Evolutionary conservation across 2,113 vertebrate genomes (phyloP).

Genomic region (Ptilorrhoa leucosticta): DNA sequence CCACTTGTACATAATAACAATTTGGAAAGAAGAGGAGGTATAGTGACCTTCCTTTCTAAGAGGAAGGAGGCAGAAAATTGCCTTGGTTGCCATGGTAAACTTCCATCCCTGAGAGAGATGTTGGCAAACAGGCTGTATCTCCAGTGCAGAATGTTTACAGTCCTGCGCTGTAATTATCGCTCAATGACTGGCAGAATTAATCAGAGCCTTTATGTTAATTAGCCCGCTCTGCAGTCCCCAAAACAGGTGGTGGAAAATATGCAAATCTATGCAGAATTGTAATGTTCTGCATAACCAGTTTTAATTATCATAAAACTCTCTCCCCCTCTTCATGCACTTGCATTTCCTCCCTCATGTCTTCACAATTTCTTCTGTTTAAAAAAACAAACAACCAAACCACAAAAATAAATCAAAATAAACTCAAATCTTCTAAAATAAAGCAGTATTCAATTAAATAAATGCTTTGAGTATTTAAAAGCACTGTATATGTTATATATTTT

Average conservation of each 20-base stretch:
- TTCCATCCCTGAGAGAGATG: constrained; percentile 78
- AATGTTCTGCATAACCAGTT: constrained; percentile 89
- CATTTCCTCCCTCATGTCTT: constrained; percentile 55
- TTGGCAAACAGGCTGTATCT: constrained; percentile 82
- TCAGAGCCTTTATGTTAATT: constrained; percentile 98
- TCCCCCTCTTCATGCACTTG: constrained; percentile 63
- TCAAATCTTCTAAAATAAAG: background rate
- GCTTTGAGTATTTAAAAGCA: background rate
- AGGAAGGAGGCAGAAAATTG: constrained; percentile 76
- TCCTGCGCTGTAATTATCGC: constrained; percentile 82
- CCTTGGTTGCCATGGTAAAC: constrained; percentile 83
- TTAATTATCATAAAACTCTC: constrained; percentile 91
- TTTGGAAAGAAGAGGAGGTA: constrained; percentile 66
- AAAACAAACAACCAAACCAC: background rate
- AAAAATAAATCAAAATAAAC: background rate
- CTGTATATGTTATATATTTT: background rate
- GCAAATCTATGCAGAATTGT: constrained; percentile 99
- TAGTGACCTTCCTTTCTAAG: constrained; percentile 76
- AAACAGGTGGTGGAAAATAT: constrained; percentile 99
- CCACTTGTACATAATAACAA: constrained; percentile 62
- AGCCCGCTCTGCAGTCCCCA: constrained; percentile 89
- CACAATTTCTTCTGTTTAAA: constrained; percentile 42
- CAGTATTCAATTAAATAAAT: background rate
- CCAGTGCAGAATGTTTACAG: constrained; percentile 82
- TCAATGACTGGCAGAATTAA: constrained; percentile 95